Evolutionary conservation across 2,797 vertebrate genomes (phyloP), one percentile per base, ranked within the genome.

Genomic region (Anabas testudineus): DNA sequence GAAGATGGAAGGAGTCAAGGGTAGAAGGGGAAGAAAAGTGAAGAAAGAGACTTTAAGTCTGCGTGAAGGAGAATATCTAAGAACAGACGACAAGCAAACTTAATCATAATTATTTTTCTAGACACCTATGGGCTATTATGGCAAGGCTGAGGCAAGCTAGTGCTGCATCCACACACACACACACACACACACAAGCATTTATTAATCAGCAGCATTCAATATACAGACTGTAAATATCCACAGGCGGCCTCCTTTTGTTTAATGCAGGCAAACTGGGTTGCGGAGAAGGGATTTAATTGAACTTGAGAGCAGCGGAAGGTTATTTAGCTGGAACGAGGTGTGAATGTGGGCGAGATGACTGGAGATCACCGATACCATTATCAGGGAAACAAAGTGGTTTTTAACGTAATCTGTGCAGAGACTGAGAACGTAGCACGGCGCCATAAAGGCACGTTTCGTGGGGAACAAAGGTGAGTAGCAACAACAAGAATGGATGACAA

Each of bases 281-380:
- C 74, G 72, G 76, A 87, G 76, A 85, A 82, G 80, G 81, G 82
- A 86, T 87, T 89, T 92, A 93, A 93, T 94, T 94, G 90, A 91
- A 92, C 90, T 91, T 84, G 88, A 92, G 89, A 89, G 88, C 74
- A 56, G 73, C 47, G 85, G 88, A 88, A 91, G 92, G 90, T 90
- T 91, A 90, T 92, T 91, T 88, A 80, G 87, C 84, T 65, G 80
- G 60, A 28, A 69, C 64, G 83, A 85, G 78, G 78, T 88, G 81
- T 71, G 76, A 87, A 84, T 84, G 87, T 84, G 87, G 84, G 84
- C 59, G 82, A 90, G 85, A 87, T 90, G 87, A 87, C 80, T 82
- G 80, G 71, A 87, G 87, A 91, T 89, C 78, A 85, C 81, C 42
- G 89, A 91, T 85, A 82, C 81, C 74, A 82, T 89, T 88, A 89